These are phyloP conservation scores for Atractosteus spatula DNA, from an alignment of 2,113 vertebrate species.

Conservation along the genomic window DNA sequence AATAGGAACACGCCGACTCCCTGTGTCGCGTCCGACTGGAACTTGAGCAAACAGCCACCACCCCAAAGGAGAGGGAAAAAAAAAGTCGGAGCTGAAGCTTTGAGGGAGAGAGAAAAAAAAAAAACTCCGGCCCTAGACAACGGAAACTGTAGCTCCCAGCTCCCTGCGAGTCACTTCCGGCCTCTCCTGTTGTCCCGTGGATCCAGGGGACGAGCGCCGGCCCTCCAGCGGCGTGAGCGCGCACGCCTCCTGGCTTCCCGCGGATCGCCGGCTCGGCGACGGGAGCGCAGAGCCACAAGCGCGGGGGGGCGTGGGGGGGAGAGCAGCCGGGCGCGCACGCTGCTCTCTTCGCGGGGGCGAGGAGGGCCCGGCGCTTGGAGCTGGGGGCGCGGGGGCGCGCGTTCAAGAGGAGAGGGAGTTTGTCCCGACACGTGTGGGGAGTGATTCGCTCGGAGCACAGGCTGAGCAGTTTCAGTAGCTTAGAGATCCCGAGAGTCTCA, in stretches of 20 bases:
- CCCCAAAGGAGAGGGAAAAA: slow-evolving; percentile 46
- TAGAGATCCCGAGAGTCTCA: too few relatives aligned
- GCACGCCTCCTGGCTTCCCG: not conserved
- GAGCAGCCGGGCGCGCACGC: too few relatives aligned
- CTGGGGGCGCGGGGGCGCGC: too few relatives aligned
- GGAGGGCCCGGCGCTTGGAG: too few relatives aligned
- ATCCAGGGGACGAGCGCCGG: not conserved
- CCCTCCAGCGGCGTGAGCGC: not conserved
- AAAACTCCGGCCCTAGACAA: slow-evolving; percentile 37
- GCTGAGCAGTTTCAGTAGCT: too few relatives aligned
- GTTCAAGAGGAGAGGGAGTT: too few relatives aligned
- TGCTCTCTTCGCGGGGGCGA: too few relatives aligned
- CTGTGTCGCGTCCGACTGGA: slow-evolving; percentile 9
- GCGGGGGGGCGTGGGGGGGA: too few relatives aligned
- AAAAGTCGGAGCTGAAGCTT: slow-evolving; percentile 33
- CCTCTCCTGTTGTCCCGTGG: slow-evolving; percentile 7
- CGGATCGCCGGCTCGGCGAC: too few relatives aligned
- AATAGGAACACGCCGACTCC: not conserved
- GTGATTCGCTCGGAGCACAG: too few relatives aligned
- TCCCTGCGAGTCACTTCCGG: slow-evolving; percentile 45
- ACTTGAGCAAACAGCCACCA: slow-evolving; percentile 43
- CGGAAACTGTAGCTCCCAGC: slow-evolving; percentile 28
- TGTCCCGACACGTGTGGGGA: too few relatives aligned
- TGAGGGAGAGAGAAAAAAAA: slow-evolving; percentile 27
- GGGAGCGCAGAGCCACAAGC: too few relatives aligned